Evolutionary conservation across 1,140 invertebrate species (phyloP).

Genomic region (Hyposmocoma kahamanoa): DNA sequence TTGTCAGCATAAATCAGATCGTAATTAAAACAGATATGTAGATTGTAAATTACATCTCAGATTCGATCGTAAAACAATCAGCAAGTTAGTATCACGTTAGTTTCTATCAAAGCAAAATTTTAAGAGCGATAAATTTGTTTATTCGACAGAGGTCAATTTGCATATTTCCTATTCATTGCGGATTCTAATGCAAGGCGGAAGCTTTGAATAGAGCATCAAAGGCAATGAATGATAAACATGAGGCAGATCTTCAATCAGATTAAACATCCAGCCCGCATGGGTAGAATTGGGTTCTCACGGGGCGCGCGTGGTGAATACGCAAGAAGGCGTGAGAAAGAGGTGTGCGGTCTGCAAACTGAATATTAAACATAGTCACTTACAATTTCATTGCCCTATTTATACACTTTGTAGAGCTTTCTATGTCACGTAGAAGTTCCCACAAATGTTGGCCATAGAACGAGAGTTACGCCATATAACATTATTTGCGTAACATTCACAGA

Average conservation of each 20-base stretch:
- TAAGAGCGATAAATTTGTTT: no score
- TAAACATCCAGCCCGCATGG: conserved; percentile 43
- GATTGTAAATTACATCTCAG: not conserved
- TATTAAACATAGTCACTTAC: conserved; percentile 50
- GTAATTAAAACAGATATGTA: not conserved
- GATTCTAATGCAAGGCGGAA: no score
- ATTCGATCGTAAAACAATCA: not conserved
- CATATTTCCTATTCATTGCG: no score
- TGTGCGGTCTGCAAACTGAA: conserved; percentile 48
- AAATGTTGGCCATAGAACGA: no score
- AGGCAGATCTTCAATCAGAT: no score
- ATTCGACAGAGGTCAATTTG: no score
- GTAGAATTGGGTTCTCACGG: conserved; percentile 35
- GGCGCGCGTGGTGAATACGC: conserved; percentile 38
- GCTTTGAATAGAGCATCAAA: no score
- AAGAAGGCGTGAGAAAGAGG: conserved; percentile 48
- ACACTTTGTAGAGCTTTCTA: conserved; percentile 12
- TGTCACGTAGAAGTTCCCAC: no score
- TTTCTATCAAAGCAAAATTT: no score
- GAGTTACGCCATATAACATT: no score
- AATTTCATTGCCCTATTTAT: conserved; percentile 51
- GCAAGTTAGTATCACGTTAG: no score
- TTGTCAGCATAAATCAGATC: not conserved
- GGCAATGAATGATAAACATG: not conserved
- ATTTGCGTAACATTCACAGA: no score